Evolutionary conservation across 2,888 invertebrate genomes (phyloP).

Genomic region (Hirudinaria manillensis): DNA sequence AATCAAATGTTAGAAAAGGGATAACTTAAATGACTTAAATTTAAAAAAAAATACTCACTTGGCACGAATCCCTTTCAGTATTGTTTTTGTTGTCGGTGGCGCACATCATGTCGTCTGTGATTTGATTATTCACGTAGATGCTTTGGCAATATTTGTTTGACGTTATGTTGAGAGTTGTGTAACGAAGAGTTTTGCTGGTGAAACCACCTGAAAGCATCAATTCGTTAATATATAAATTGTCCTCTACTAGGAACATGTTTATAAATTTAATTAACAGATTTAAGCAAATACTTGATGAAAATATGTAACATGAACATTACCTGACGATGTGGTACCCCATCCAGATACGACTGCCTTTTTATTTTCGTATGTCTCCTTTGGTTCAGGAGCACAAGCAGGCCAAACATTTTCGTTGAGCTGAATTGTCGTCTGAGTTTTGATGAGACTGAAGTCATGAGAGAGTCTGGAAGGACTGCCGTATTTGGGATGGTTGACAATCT

Average conservation of each 20-base stretch:
- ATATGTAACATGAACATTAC: not conserved
- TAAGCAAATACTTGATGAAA: too few relatives aligned
- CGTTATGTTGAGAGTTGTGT: constrained; percentile 33
- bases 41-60: constrained; percentile 28
- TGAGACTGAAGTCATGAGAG: not conserved
- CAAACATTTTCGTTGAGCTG: constrained; percentile 22
- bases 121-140: constrained; percentile 9
- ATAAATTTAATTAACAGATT: not conserved
- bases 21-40: too few relatives aligned
- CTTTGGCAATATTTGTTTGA: constrained; percentile 33
- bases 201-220: not conserved
- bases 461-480: not conserved
- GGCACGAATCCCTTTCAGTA: constrained; percentile 35
- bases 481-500: constrained; percentile 9
- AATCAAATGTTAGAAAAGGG: too few relatives aligned
- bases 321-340: constrained; percentile 18
- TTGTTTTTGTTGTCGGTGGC: constrained; percentile 25
- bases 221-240: not conserved
- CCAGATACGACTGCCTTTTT: constrained; percentile 21
- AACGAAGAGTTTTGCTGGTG: constrained; percentile 8
- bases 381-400: constrained; percentile 19
- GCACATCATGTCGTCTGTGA: constrained; percentile 36
- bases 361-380: not conserved
- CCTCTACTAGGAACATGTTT: not conserved
- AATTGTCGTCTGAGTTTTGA: constrained; percentile 2